Base-by-base conservation (phyloP, 2,113 vertebrate species). In the Thomomys bottae region DNA sequence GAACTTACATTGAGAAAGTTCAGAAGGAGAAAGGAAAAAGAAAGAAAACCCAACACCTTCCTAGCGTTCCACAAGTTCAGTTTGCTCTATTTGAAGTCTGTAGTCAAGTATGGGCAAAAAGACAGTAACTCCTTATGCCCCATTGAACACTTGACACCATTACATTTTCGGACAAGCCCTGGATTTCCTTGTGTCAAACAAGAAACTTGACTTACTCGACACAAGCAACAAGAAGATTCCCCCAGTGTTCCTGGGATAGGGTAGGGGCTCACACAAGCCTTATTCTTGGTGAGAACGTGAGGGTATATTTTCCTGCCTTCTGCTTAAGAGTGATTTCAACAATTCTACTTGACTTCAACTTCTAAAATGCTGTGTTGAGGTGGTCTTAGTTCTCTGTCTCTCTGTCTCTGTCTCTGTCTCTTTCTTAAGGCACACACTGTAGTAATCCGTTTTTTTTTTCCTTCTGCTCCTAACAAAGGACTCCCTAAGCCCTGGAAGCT, bases 401-500 rank as follows among this genome's bases (percentile, higher is more conserved):
- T 72, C 68, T 42, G 71, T 66, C 28, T 66, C 8, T 66, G 20
- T 64, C 5, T 26, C 68, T 82, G 83, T 66, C 88, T 24, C 94
- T 61, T 21, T 61, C 24, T 21, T 61, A 89, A 78, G 75, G 75
- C 94, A 93, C 87, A 92, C 95, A 92, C 94, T 94, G 90, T 83
- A 92, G 34, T 94, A 95, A 97, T 95, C 95, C 95, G 86, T 90
- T 95, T 97, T 97, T 96, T 45, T 54, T 96, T 97, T 96, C 89
- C 87, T 84, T 96, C 93, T 83, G 70, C 54, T 91, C 85, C 49
- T 97, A 95, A 97, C 97, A 96, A 97, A 95, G 91, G 96, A 72
- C 93, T 84, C 84, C 81, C 90, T 97, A 95, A 97, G 92, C 94
- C 95, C 95, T 90, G 85, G 94, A 97, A 95, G 95, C 95, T 90